Evolutionary conservation across 2,113 vertebrate genomes (phyloP), one percentile per base, ranked within the genome.

Genomic region (Ranitomeya variabilis): DNA sequence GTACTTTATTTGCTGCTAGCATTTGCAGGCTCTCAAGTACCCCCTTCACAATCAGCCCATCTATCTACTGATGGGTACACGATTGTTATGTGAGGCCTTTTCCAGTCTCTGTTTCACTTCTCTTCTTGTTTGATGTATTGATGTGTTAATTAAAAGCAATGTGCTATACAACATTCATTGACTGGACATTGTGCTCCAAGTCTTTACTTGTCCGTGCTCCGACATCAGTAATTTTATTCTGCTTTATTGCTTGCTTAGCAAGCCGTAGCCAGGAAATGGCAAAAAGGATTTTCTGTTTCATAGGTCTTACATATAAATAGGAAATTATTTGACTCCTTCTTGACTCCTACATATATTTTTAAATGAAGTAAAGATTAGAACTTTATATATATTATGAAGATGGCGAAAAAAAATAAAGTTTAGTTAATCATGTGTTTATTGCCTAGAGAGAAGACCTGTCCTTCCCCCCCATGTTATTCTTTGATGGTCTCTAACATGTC

Each of bases 121-220:
- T 84, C 64, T 55, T 66, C 66, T 84, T 69, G 64, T 84, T 84
- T 84, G 82, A 84, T 84, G 82, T 84, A 84, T 84, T 84, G 82
- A 84, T 84, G 82, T 84, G 64, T n/a, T 84, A 84, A 84, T 84
- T 84, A 71, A 84, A 84, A 26, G 13, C 82, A 71, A 55, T 71
- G 82, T 84, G 82, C 71, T 67, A 66, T 84, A 84, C 82, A 84
- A 71, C 82, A 55, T 71, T 84, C 82, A 84, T 84, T 71, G 64
- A 84, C 82, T 84, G 82, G 82, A 71, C 82, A 71, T 23, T 84
- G 64, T 55, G 51, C 71, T 84, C 64, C 82, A 55, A 83, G 81
- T n/a, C 82, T 69, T 51, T 26, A 19, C 37, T 69, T 21, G 45
- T 83, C n/a, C n/a, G 23, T 60, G 79, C 16, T 18, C 23, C 45